phyloP scores from a whole-genome alignment of 2,888 invertebrate species.

The Lumbricus terrestris region DNA sequence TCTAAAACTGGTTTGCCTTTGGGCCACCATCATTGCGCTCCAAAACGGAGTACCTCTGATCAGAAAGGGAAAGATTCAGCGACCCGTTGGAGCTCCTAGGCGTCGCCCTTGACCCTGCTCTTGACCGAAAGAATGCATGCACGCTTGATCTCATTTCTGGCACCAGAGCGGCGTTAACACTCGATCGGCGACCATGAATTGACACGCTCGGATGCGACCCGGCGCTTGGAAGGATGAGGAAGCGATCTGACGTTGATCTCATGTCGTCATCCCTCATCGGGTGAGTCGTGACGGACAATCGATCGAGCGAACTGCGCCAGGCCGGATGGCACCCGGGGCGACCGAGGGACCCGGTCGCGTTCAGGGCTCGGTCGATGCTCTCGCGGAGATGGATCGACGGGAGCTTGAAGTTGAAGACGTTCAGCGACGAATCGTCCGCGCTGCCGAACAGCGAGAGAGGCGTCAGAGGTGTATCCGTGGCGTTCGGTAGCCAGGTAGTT shows the following conservation, averaged over 20 bases:
- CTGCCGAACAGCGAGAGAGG: neutral
- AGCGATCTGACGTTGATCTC: neutral
- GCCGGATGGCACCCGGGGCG: neutral
- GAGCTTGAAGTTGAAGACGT: neutral
- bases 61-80: neutral
- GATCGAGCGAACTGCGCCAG: neutral
- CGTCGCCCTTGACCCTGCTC: neutral
- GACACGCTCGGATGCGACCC: neutral
- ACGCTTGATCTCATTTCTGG: neutral
- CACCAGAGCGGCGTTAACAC: neutral
- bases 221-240: neutral
- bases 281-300: neutral
- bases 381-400: conserved; percentile 7
- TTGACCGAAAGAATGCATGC: neutral
- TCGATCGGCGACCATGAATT: neutral
- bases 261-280: neutral
- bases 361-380: neutral
- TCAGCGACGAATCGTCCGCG: neutral
- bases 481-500: neutral
- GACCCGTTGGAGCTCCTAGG: neutral
- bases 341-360: neutral
- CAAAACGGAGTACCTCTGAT: neutral
- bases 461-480: neutral
- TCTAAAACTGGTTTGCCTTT: neutral
- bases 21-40: neutral